phyloP scores from a whole-genome alignment of 2,113 vertebrate species.

The Oreochromis aureus region DNA sequence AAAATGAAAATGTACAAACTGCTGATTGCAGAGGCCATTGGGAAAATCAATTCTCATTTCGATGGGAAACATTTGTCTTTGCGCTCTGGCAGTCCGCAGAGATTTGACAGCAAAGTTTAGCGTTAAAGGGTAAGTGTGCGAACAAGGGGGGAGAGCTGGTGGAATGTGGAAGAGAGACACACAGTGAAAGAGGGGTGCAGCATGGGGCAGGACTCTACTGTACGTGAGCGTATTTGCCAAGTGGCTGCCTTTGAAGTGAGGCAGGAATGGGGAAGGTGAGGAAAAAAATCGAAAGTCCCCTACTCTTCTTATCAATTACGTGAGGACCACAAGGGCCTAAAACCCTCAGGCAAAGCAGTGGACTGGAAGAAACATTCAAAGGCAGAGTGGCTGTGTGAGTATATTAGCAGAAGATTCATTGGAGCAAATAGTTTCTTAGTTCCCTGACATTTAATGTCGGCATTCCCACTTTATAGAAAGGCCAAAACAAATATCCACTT shows the following conservation, averaged over 20 bases:
- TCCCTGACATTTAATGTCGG: conserved; percentile 34
- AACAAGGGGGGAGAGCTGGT: background rate
- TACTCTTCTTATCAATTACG: conserved; percentile 29
- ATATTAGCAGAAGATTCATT: conserved; percentile 20
- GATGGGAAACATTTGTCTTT: conserved; percentile 67
- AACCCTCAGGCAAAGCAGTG: conserved; percentile 20
- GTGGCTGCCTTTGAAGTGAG: conserved; percentile 4
- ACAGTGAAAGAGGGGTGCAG: background rate
- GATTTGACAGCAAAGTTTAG: conserved; percentile 48
- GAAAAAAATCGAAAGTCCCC: conserved; percentile 3
- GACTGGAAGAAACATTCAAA: conserved; percentile 17
- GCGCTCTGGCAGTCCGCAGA: conserved; percentile 3
- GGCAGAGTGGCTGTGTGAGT: conserved; percentile 8
- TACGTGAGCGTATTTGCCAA: background rate
- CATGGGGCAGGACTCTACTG: background rate
- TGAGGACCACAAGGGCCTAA: background rate
- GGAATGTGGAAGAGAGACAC: background rate
- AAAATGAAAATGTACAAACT: conserved; percentile 55
- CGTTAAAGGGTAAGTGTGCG: conserved; percentile 19
- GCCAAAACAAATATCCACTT: background rate
- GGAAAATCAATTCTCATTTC: conserved; percentile 72
- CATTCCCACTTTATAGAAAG: background rate
- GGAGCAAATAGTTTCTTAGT: background rate
- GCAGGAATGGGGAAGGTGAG: background rate
- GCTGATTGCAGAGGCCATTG: conserved; percentile 46